A percentile compares a stretch with the other conserved stretches of the same genome.
phyloP scores from a whole-genome alignment of 2,113 vertebrate genomes.

The Corydoras sp. region DNA sequence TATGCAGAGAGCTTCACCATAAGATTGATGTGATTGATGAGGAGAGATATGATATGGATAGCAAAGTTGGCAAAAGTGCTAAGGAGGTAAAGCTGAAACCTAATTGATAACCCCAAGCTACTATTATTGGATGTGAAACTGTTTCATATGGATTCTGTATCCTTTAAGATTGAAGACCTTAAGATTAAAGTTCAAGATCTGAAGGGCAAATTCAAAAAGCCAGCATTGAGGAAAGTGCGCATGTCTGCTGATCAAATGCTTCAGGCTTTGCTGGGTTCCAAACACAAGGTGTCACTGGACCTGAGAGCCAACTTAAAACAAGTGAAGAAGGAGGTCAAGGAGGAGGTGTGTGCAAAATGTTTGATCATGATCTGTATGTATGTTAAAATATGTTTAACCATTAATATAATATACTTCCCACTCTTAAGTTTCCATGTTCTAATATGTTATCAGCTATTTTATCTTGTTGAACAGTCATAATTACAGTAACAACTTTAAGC shows the following conservation, averaged over 20 bases:
- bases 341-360: conserved; percentile 71
- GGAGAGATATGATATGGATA: conserved; percentile 86
- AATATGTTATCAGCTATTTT: neutral
- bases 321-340: conserved; percentile 94
- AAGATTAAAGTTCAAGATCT: conserved; percentile 91
- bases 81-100: conserved; percentile 75
- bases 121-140: neutral
- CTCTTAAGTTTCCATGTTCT: neutral
- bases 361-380: neutral
- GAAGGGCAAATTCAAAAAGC: conserved; percentile 94
- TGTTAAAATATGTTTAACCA: too few species aligned
- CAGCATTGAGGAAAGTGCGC: conserved; percentile 79
- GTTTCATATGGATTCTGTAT: neutral
- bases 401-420: too few species aligned
- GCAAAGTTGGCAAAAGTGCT: conserved; percentile 75
- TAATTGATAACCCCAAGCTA: neutral
- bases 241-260: conserved; percentile 96
- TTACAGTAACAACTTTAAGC: neutral
- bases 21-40: conserved; percentile 85
- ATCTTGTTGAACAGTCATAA: neutral
- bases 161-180: conserved; percentile 82
- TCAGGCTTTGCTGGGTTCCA: conserved; percentile 89
- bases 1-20: conserved; percentile 82
- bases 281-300: conserved; percentile 95
- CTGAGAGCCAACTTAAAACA: conserved; percentile 94